phyloP scores from a whole-genome alignment of 2,797 vertebrate species.

The Heteromormyrus szaboi region DNA sequence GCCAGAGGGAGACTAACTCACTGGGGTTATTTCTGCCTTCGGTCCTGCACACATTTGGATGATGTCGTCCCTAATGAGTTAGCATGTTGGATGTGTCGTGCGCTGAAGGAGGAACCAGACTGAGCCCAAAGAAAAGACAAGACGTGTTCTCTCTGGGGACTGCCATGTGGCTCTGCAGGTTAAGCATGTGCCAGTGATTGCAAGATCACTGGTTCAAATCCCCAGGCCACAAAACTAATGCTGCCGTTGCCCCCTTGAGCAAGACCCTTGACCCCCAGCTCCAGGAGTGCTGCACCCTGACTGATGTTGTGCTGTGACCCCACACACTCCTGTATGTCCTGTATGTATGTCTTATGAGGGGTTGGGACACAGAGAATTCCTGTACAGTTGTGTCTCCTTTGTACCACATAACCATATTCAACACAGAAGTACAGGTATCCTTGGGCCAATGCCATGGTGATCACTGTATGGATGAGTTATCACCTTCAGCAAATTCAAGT shows the following conservation, averaged over 20 bases:
- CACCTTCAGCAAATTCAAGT: neutral
- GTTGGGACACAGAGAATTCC: neutral
- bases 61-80: neutral
- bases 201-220: neutral
- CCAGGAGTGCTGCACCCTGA: neutral
- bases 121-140: neutral
- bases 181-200: neutral
- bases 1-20: neutral
- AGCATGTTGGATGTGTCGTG: neutral
- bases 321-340: neutral
- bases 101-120: neutral
- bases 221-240: neutral
- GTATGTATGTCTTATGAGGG: neutral
- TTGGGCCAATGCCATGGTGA: neutral
- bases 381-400: neutral
- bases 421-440: neutral
- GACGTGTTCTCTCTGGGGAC: neutral
- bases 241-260: neutral
- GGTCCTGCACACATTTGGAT: neutral
- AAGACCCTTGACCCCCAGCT: neutral
- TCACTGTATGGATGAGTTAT: neutral
- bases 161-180: neutral
- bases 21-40: neutral
- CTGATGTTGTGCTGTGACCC: neutral
- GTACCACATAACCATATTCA: neutral